A percentile compares a stretch with the other conserved stretches of the same genome.
Conservation (phyloP, 2,113 vertebrate species). For the Empidonax traillii region DNA sequence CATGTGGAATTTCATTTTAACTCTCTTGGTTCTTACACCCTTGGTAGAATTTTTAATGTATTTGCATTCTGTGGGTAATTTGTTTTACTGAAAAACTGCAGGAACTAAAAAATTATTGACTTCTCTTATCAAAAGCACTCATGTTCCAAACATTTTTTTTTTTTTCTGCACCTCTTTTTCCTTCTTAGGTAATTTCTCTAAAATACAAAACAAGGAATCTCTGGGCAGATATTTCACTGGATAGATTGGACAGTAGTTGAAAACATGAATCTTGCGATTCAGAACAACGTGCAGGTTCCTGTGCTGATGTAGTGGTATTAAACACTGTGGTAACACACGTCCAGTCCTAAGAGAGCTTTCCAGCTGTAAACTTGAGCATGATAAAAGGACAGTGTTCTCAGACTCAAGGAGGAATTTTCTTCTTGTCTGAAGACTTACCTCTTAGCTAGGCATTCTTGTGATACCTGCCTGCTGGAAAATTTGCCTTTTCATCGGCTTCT, state of each 20-base stretch:
- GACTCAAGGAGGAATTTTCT: neutral
- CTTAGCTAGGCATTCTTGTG: neutral
- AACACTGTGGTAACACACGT: neutral
- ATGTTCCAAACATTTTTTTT: neutral
- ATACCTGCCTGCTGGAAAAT: neutral
- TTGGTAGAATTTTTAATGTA: neutral
- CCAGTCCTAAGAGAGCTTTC: neutral
- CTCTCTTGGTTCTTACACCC: neutral
- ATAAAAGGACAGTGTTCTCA: neutral
- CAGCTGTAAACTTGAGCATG: neutral
- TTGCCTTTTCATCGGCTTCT: conserved; percentile 4
- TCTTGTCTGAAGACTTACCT: neutral
- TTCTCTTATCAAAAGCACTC: neutral
- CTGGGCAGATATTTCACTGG: neutral
- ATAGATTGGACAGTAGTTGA: neutral
- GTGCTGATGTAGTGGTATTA: neutral
- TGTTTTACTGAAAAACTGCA: neutral
- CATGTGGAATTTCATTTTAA: neutral
- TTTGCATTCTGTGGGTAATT: neutral
- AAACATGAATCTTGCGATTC: neutral
- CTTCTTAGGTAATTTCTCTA: neutral
- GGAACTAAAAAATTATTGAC: neutral
- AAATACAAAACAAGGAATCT: neutral
- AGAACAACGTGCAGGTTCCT: neutral
- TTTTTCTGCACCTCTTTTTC: neutral